Conservation (phyloP, 2,797 vertebrate species). For the Micropoecilia bifurca region DNA sequence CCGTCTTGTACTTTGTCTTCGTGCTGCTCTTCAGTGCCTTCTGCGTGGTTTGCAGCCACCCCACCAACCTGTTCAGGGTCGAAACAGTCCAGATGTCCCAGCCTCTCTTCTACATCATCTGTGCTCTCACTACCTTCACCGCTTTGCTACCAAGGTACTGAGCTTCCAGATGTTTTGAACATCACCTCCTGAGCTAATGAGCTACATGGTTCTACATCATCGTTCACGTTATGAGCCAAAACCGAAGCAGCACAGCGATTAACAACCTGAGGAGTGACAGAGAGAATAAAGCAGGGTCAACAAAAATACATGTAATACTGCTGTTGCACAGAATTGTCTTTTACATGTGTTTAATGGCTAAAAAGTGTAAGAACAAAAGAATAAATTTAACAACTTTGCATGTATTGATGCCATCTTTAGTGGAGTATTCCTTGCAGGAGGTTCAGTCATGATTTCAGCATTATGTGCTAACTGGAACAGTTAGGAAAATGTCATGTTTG, state of each 20-base stretch:
- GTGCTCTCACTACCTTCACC: slow-evolving; percentile 80
- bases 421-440: neutral
- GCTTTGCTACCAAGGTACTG: slow-evolving; percentile 92
- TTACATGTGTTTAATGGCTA: neutral
- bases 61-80: slow-evolving; percentile 86
- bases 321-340: neutral
- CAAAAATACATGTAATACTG: neutral
- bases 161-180: neutral
- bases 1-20: slow-evolving; percentile 84
- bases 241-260: neutral
- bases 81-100: slow-evolving; percentile 84
- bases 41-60: slow-evolving; percentile 86
- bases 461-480: neutral
- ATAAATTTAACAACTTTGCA: neutral
- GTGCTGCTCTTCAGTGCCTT: slow-evolving; percentile 81
- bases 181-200: neutral
- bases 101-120: slow-evolving; percentile 88
- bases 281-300: neutral
- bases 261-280: neutral
- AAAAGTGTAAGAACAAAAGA: neutral
- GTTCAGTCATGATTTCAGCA: neutral
- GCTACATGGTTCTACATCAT: neutral
- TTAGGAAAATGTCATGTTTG: neutral
- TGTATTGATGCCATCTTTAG: neutral
- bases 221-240: neutral